phyloP scores from a whole-genome alignment of 30 jellyfish, hydroid and myxozoan genomes.

The Pseudorhiza aurosa region DNA sequence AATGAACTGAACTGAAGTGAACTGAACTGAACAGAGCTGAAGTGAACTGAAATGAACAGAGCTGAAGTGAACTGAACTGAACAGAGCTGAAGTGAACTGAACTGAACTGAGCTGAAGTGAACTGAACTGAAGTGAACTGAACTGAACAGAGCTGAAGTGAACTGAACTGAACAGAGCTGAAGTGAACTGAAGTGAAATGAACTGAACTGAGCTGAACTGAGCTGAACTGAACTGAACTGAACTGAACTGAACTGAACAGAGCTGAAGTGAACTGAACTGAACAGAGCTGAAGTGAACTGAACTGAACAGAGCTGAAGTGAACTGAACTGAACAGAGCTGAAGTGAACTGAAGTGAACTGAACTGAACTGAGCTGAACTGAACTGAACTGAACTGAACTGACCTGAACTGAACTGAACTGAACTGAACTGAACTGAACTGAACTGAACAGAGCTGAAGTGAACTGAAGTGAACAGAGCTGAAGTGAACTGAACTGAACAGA shows the following conservation, averaged over 20 bases:
- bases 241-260: conserved; percentile 8
- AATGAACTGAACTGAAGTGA: conserved; percentile 9
- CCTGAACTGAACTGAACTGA: background rate
- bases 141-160: background rate
- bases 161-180: background rate
- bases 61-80: conserved; percentile 14
- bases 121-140: conserved; percentile 18
- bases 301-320: conserved; percentile 10
- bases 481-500: background rate
- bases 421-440: background rate
- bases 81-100: conserved; percentile 12
- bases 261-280: conserved; percentile 18
- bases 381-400: conserved; percentile 18
- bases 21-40: conserved; percentile 18
- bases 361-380: conserved; percentile 5
- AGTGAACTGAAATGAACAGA: conserved; percentile 9
- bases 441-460: background rate
- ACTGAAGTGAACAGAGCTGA: background rate
- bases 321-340: conserved; percentile 5
- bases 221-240: conserved; percentile 18
- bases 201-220: conserved; percentile 22
- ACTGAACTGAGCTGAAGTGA: conserved; percentile 7
- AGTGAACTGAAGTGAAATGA: conserved; percentile 1
- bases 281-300: conserved; percentile 10
- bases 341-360: background rate